Base-by-base conservation (phyloP, 2,888 invertebrate genomes). In the Amphipyra berbera region DNA sequence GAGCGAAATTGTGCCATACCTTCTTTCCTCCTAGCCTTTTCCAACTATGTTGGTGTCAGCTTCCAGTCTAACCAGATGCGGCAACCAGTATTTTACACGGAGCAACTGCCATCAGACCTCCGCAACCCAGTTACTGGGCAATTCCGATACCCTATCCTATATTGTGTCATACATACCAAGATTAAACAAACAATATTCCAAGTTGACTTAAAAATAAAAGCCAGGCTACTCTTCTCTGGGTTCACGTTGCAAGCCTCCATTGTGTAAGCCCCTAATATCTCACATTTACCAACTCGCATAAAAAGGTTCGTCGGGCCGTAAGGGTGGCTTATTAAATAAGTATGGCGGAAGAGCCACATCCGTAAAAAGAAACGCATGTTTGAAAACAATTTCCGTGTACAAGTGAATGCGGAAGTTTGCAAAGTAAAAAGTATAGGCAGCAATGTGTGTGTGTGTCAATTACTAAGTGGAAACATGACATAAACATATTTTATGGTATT, bases 291-390 rank as follows among this genome's bases (percentile, higher is more conserved):
- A 70, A 73, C 55, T 66, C 72, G 0, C 40, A 60, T 59, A 66
- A 73, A 72, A 70, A 75, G 76, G 65, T 61, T 70, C 69, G 55
- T 46, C 27, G 35, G 49, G 9, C 54, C 60, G 60, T 75, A 58
- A 68, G 69, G 64, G 70, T n/a, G 45, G 61, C 56, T 65, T 73
- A 73, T 73, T 70, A 69, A 75, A 73, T 75, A 75, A 75, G 75
- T 58, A 75, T 68, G 53, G 63, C 44, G 59, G 46, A 12, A 55
- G 42, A 57, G 56, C 63, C 70, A 57, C 60, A 59, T 63, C 63
- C 69, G 69, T 59, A 56, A 73, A 74, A 63, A 68, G 63, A 63
- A 71, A 71, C 44, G 70, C 30, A 73, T 74, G 70, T 69, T 60
- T 49, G 53, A 56, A 74, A 71, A 69, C 70, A 71, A 74, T 74